Base-by-base conservation (phyloP, 2,888 invertebrate species). In the Achlya flavicornis region DNA sequence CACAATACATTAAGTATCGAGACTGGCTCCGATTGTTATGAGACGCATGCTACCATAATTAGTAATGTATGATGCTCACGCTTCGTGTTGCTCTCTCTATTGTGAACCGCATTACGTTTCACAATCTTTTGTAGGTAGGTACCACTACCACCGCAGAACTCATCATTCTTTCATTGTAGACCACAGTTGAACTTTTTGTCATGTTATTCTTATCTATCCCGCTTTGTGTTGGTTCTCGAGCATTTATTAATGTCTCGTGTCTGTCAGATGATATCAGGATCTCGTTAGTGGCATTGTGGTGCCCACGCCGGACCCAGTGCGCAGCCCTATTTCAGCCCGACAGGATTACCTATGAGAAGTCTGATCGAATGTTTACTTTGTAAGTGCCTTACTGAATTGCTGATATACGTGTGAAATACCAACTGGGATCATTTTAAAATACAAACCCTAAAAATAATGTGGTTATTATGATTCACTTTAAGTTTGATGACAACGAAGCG, bases 241-340 rank as follows among this genome's bases (percentile, higher is more conserved):
- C 86, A 84, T 88, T 87, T 85, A 88, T 87, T 87, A 89, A 89
- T 89, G 88, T 86, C 82, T 78, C 79, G 77, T 82, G 88, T 86
- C 87, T 88, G 87, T 87, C 89, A 88, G 88, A 89, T 90, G 86
- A 86, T 90, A 90, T 89, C 90, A 80, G 81, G 71, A 71, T 76
- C 87, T 91, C 90, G 91, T 92, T 91, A 92, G 90, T 84, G 83
- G 85, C 84, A 89, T 89, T 91, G 91, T 89, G 83, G 87, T 89
- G 84, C 91, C 90, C 87, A 89, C 90, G 86, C 84, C 66, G 69
- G 66, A 74, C 75, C 78, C 77, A 75, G 73, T 66, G 78, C 76
- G 67, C 71, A 71, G 75, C 77, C 77, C 83, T 91, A 90, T 88
- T 88, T 85, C 81, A 84, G 70, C 80, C 83, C 81, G 87, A 83